Evolutionary conservation across 2,888 invertebrate species (phyloP).

Genomic region (Latrodectus elegans): DNA sequence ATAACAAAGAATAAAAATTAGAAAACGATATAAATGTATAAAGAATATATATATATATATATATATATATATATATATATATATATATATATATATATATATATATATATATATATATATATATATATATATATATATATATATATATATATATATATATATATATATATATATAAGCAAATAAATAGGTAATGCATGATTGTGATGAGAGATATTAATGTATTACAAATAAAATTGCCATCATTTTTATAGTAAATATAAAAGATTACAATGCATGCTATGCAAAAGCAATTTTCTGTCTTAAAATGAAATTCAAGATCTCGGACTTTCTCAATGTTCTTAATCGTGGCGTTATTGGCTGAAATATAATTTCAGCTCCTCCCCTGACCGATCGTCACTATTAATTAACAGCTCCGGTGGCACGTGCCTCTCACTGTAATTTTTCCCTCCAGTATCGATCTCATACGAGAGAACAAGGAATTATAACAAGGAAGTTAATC

Average conservation of each 20-base stretch:
- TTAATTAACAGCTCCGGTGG: constrained; percentile 49
- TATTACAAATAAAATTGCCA: no score
- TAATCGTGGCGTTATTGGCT: no score
- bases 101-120: constrained; percentile 18
- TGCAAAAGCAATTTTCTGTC: no score
- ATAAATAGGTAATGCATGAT: no score
- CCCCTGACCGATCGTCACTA: constrained; percentile 4
- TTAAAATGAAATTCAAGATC: no score
- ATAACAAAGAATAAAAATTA: not conserved
- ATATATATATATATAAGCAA: constrained; percentile 1
- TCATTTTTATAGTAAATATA: no score
- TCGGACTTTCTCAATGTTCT: no score
- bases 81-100: constrained; percentile 18
- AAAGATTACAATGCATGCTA: no score
- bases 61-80: constrained; percentile 18
- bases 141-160: constrained; percentile 18
- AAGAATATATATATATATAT: constrained; percentile 13
- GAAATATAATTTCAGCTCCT: not conserved
- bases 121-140: constrained; percentile 18
- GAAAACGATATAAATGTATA: not conserved
- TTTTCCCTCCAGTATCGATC: not conserved
- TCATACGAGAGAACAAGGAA: constrained; percentile 4
- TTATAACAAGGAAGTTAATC: constrained; percentile 30
- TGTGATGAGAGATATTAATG: no score
- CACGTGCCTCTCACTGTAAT: not conserved